Conservation (phyloP, 1,140 invertebrate genomes). For the Drosophila dunni region DNA sequence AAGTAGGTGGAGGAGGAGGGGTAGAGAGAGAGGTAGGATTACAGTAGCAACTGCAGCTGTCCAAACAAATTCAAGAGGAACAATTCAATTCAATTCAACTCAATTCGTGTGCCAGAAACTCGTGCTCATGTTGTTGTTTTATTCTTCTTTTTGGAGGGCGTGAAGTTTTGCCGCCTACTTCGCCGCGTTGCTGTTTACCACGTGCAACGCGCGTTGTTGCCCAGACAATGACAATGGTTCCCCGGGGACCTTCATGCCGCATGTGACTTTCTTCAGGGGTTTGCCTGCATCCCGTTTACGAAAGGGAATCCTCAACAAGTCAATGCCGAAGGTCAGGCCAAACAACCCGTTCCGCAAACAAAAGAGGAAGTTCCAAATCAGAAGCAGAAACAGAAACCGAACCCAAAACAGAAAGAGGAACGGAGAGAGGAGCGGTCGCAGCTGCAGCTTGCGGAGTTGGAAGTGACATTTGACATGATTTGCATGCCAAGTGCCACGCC, state of each 20-base stretch:
- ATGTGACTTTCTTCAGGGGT: slow-evolving; percentile 23
- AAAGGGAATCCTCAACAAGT: slow-evolving; percentile 43
- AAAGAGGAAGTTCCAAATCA: slow-evolving; percentile 47
- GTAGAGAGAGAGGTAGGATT: not conserved
- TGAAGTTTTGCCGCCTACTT: slow-evolving; percentile 36
- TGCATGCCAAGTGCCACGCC: slow-evolving; percentile 80
- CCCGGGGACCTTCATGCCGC: slow-evolving; percentile 6
- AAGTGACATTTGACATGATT: slow-evolving; percentile 81
- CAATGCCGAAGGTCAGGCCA: slow-evolving; percentile 60
- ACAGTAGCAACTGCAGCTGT: slow-evolving; percentile 66
- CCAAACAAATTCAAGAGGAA: slow-evolving; percentile 58
- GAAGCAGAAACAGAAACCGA: slow-evolving; percentile 17
- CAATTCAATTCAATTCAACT: slow-evolving; percentile 44
- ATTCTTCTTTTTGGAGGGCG: slow-evolving; percentile 7
- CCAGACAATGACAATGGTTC: slow-evolving; percentile 17
- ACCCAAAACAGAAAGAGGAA: slow-evolving; percentile 15
- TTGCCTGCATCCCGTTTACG: slow-evolving; percentile 35
- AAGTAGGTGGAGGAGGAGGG: not conserved
- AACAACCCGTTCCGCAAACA: slow-evolving; percentile 43
- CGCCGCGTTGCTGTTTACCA: slow-evolving; percentile 19
- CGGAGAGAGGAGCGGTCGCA: slow-evolving; percentile 32
- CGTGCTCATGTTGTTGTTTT: slow-evolving; percentile 13
- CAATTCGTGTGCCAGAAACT: slow-evolving; percentile 15
- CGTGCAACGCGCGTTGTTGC: slow-evolving; percentile 1
- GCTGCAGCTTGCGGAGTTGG: slow-evolving; percentile 59